Evolutionary conservation across 2,888 invertebrate genomes (phyloP), one percentile per base, ranked within the genome.

Genomic region (Notocelia uddmanniana): DNA sequence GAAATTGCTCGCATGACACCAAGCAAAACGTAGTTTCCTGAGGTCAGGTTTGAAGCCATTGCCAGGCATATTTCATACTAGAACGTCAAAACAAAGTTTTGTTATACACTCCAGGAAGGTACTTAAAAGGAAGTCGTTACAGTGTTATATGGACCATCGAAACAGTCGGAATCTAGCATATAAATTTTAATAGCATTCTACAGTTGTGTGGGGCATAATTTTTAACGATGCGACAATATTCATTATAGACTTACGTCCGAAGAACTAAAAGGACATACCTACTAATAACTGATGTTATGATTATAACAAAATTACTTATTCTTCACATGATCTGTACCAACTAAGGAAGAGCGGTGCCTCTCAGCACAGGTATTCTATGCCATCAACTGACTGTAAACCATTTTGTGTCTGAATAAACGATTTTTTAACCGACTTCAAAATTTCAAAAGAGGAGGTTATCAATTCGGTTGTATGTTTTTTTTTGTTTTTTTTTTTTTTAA

Each of bases 121-220:
- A 75, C 80, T 82, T 85, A 79, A 82, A 83, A 83, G 85, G 85
- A 87, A 86, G 88, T 87, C 86, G 85, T 90, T 84, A 85, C 79
- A 77, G 75, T 81, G 86, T 82, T 88, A 85, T 88, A 86, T 86
- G 84, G 82, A 81, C 85, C 84, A 83, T 86, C 79, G 84, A 81
- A 76, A 85, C 76, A 79, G 80, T 77, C 76, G 85, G 80, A 81
- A 80, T 77, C 83, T 83, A 80, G 81, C 84, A 77, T 86, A 85
- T 86, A 88, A 86, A 86, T 86, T 71, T 88, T 88, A 86, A 89
- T 87, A 83, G 85, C 84, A 80, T 83, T 84, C 83, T 79, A 78
- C 83, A 83, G 82, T 81, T 80, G 83, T 84, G 82, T 82, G 81
- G 82, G 85, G 87, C 86, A 86, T 82, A 86, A 83, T 87, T 87